Evolutionary conservation across 2,888 invertebrate species (phyloP).

Genomic region (Dyspetes luteomarginatus): DNA sequence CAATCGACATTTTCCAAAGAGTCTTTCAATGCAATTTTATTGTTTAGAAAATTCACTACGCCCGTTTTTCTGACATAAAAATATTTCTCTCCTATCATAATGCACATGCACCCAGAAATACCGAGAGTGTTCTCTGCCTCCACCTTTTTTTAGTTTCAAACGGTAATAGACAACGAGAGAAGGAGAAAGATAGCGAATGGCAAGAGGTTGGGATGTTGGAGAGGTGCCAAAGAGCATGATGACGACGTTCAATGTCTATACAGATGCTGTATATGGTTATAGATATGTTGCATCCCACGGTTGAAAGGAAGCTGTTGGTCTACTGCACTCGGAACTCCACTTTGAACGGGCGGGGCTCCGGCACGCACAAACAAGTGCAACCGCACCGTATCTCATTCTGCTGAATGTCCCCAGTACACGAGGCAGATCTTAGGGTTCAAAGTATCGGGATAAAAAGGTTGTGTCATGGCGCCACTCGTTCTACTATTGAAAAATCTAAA

Average conservation of each 20-base stretch:
- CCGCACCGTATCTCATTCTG: neutral
- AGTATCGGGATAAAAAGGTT: neutral
- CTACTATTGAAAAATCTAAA: too few relatives aligned
- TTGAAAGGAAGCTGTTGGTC: neutral
- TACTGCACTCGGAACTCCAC: neutral
- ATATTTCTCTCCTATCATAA: too few relatives aligned
- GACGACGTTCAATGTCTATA: neutral
- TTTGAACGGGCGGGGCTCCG: neutral
- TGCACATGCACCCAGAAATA: neutral
- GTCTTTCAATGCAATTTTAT: neutral
- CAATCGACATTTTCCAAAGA: too few relatives aligned
- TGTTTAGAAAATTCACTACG: neutral
- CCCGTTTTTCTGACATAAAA: too few relatives aligned
- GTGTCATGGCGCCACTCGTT: too few relatives aligned
- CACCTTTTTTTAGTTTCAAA: neutral
- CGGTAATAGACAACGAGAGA: neutral
- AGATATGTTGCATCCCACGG: neutral
- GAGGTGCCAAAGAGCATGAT: neutral
- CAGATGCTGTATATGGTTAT: neutral
- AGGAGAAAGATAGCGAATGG: neutral
- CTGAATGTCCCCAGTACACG: neutral
- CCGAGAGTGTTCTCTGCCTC: neutral
- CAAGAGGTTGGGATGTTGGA: neutral
- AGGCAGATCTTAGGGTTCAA: neutral
- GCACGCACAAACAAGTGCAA: neutral